A percentile compares a stretch with the other conserved stretches of the same genome.
These are phyloP conservation scores for Papilio glaucus DNA, from an alignment of 1,140 invertebrate species.

Conservation along the genomic window DNA sequence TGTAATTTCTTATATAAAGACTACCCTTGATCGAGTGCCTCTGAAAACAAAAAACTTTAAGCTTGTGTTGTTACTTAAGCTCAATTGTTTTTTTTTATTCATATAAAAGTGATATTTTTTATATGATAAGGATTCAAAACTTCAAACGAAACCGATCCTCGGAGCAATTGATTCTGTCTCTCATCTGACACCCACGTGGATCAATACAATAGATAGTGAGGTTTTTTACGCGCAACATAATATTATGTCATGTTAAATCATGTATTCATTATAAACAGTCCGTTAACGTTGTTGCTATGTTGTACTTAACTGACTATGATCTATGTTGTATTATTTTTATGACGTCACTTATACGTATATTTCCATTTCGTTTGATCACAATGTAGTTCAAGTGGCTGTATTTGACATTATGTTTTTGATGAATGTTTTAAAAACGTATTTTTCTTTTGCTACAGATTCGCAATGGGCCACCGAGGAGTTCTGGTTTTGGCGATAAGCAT, in stretches of 20 bases:
- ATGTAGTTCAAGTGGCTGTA: too few relatives aligned
- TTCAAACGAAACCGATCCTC: constrained; percentile 64
- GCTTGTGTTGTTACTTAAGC: too few relatives aligned
- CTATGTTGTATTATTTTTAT: neutral
- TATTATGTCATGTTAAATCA: constrained; percentile 68
- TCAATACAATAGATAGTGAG: constrained; percentile 57
- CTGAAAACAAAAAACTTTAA: too few relatives aligned
- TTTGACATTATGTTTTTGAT: neutral
- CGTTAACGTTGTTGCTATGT: constrained; percentile 23
- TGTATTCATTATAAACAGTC: constrained; percentile 50
- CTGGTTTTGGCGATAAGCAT: constrained; percentile 74
- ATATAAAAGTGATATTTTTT: too few relatives aligned
- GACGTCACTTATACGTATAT: neutral
- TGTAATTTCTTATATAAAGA: too few relatives aligned
- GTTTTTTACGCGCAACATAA: constrained; percentile 66
- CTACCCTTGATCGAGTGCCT: too few relatives aligned
- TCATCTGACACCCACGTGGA: constrained; percentile 63
- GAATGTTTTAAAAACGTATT: neutral
- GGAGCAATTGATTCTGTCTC: constrained; percentile 69
- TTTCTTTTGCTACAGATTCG: constrained; percentile 59
- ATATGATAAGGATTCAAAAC: too few relatives aligned
- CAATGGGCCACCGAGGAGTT: constrained; percentile 63
- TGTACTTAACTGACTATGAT: neutral
- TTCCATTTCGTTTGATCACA: neutral
- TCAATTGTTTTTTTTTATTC: too few relatives aligned